A percentile compares a stretch with the other conserved stretches of the same genome.
Conservation (phyloP, 64 coral and sea anemone species). For the Pocillopora verrucosa region DNA sequence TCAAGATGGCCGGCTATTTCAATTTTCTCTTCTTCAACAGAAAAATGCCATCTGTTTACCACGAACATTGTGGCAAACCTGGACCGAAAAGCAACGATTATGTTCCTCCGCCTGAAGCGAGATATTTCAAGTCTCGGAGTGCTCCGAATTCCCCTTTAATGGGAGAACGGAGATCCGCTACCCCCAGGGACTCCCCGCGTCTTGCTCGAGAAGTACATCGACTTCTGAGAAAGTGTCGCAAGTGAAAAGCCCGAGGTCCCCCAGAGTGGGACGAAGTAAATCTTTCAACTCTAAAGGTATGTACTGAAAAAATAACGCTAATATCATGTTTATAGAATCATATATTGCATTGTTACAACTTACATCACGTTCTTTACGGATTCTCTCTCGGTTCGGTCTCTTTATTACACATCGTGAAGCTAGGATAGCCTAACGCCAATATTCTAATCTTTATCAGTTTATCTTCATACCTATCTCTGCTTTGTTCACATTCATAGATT, state of each 20-base stretch:
- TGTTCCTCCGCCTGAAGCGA: conserved; percentile 79
- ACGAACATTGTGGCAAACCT: conserved; percentile 93
- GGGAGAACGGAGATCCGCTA: conserved; percentile 50
- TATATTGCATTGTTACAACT: not conserved
- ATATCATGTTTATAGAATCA: not conserved
- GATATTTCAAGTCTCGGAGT: conserved; percentile 87
- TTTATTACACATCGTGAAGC: too few relatives aligned
- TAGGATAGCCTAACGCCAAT: too few relatives aligned
- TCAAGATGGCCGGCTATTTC: not conserved
- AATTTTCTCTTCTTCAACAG: conserved; percentile 39
- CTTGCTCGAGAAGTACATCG: conserved; percentile 15
- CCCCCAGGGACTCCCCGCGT: conserved; percentile 64
- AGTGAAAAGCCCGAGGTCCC: conserved; percentile 24
- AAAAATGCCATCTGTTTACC: conserved; percentile 92
- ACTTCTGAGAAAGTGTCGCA: conserved; percentile 42
- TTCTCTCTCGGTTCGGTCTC: too few relatives aligned
- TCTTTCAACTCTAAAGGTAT: conserved; percentile 85
- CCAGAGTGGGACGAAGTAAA: conserved; percentile 79
- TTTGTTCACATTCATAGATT: too few relatives aligned
- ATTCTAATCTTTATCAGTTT: too few relatives aligned
- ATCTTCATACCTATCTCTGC: too few relatives aligned
- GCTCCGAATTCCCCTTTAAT: conserved; percentile 77
- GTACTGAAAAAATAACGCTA: not conserved
- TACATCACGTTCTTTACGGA: not conserved
- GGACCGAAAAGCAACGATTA: conserved; percentile 90